phyloP scores from a whole-genome alignment of 2,888 invertebrate species.

The Sepiola atlantica region DNA sequence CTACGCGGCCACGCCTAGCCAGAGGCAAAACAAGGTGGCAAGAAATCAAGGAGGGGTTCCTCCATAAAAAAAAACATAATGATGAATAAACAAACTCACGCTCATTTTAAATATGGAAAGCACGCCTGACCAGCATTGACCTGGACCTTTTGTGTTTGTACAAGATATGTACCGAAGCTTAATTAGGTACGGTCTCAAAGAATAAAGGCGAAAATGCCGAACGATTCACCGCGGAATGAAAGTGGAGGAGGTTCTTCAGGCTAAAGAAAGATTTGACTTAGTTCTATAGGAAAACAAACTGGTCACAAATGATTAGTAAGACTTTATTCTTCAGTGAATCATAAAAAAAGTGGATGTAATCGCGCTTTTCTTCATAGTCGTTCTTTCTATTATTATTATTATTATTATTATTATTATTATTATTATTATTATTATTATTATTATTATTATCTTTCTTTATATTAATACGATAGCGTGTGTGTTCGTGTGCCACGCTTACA shows the following conservation, averaged over 20 bases:
- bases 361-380: no score
- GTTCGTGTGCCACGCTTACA: no score
- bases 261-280: not conserved
- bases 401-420: no score
- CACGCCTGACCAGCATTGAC: not conserved
- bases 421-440: no score
- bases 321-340: not conserved
- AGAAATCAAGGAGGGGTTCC: no score
- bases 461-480: no score
- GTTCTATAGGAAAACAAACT: not conserved
- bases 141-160: not conserved
- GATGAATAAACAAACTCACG: not conserved
- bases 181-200: not conserved
- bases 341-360: no score
- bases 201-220: not conserved
- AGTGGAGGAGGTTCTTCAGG: constrained; percentile 8
- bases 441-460: no score
- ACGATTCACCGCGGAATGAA: not conserved
- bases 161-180: not conserved
- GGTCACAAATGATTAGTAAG: not conserved
- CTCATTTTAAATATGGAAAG: not conserved
- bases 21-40: no score
- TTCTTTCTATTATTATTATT: no score
- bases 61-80: no score
- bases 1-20: no score